Evolutionary conservation across 1,140 invertebrate genomes (phyloP).

Genomic region (Acromyrmex charruanus): DNA sequence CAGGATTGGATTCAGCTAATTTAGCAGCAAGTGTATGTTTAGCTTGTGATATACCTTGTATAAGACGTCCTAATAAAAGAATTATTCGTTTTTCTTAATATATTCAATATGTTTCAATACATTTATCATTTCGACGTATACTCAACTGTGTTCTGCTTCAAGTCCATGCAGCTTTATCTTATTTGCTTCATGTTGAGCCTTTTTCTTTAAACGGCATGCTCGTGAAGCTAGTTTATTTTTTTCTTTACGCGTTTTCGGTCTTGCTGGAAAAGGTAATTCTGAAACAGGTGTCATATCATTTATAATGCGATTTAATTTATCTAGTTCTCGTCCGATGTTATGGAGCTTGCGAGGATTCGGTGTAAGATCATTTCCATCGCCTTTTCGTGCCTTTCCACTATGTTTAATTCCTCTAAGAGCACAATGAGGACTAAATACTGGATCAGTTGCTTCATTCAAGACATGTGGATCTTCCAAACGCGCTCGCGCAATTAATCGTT

Average conservation of each 20-base stretch:
- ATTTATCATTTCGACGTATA: slow-evolving; percentile 50
- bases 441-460: slow-evolving; percentile 95
- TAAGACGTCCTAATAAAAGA: slow-evolving; percentile 88
- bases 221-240: slow-evolving; percentile 99
- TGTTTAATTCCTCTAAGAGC: slow-evolving; percentile 96
- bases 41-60: slow-evolving; percentile 89
- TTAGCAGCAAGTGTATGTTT: slow-evolving; percentile 89
- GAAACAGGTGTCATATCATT: slow-evolving; percentile 98
- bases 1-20: slow-evolving; percentile 86
- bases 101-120: neutral
- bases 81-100: neutral
- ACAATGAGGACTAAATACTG: slow-evolving; percentile 96
- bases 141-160: slow-evolving; percentile 96
- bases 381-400: slow-evolving; percentile 97
- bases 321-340: slow-evolving; percentile 96
- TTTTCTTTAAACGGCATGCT: slow-evolving; percentile 97
- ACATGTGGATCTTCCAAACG: slow-evolving; percentile 97
- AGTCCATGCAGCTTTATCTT: slow-evolving; percentile 98
- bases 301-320: slow-evolving; percentile 95
- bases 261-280: slow-evolving; percentile 95
- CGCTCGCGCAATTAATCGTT: slow-evolving; percentile 93
- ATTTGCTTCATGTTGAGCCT: slow-evolving; percentile 97
- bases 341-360: slow-evolving; percentile 97
- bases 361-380: slow-evolving; percentile 98
- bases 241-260: slow-evolving; percentile 97